Evolutionary conservation across 2,888 invertebrate genomes (phyloP), one percentile per base, ranked within the genome.

Genomic region (Noctua pronuba): DNA sequence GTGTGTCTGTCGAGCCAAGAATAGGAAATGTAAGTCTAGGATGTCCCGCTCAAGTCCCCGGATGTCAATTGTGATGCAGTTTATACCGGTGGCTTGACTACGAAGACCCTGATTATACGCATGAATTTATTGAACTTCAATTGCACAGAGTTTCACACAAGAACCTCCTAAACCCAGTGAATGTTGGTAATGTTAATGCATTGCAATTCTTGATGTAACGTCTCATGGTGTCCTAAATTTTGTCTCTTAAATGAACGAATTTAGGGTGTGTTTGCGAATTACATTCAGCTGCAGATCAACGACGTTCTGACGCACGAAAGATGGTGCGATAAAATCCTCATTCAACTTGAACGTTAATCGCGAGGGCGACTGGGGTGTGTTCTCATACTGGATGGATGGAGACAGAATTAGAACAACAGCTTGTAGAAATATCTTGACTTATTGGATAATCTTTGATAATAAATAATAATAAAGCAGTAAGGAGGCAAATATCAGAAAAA

Each of bases 41-140:
- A 85, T 69, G 69, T 73, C 69, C 68, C 62, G 28, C 64, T 73
- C 81, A 71, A 73, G 77, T 60, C 21, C 58, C 67, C 64, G 69
- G 60, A 86, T 80, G 76, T 70, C 77, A 44, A 68, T 68, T 73
- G 55, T 58, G 13, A 84, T 79, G 66, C 66, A 79, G 46, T 70
- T 66, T 35, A 55, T 68, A 52, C 35, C 18, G 4, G 6, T 62
- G 55, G 16, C 24, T 38, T 55, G 82, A 75, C 67, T 81, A 64
- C 55, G 18, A 75, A 79, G 24, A 75, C 49, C 41, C 31, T 64
- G 21, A 68, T 75, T 74, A 68, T 31, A 64, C 21, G 5, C 31
- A 18, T 62, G 13, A 35, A 65, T 35, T 79, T 24, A 18, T 65
- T 24, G 18, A 35, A 31, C 8, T 62, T 62, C 0, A 35, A 55